Conservation (phyloP, 2,888 invertebrate genomes). For the Acleris holmiana region DNA sequence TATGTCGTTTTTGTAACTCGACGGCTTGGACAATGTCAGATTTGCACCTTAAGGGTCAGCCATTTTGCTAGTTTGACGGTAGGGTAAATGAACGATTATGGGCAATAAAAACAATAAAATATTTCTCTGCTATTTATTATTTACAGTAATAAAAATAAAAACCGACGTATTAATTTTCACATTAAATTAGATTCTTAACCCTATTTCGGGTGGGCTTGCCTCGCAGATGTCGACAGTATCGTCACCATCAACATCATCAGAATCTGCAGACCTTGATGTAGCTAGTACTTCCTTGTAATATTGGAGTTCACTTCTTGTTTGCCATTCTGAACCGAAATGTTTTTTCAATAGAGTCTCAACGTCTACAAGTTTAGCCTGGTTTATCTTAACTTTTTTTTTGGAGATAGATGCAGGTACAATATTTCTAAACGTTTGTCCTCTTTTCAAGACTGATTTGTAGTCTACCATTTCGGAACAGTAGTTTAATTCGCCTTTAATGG, state of each 20-base stretch:
- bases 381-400: constrained; percentile 18
- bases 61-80: too few relatives aligned
- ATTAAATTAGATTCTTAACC: constrained; percentile 1
- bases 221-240: constrained; percentile 5
- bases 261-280: background rate
- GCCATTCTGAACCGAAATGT: constrained; percentile 11
- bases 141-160: too few relatives aligned
- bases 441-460: constrained; percentile 18
- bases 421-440: constrained; percentile 18
- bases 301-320: constrained; percentile 1
- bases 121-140: too few relatives aligned
- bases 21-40: too few relatives aligned
- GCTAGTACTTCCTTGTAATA: constrained; percentile 7
- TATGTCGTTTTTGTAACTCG: too few relatives aligned
- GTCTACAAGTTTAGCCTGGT: constrained; percentile 15
- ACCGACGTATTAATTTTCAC: too few relatives aligned
- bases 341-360: constrained; percentile 4
- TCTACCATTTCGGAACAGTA: constrained; percentile 13
- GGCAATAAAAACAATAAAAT: too few relatives aligned
- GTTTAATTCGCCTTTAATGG: constrained; percentile 19
- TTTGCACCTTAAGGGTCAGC: too few relatives aligned
- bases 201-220: constrained; percentile 11
- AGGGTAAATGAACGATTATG: too few relatives aligned
- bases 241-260: constrained; percentile 5
- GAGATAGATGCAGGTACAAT: constrained; percentile 12